Conservation (phyloP, 2,113 vertebrate species). For the Hystrix brachyura region DNA sequence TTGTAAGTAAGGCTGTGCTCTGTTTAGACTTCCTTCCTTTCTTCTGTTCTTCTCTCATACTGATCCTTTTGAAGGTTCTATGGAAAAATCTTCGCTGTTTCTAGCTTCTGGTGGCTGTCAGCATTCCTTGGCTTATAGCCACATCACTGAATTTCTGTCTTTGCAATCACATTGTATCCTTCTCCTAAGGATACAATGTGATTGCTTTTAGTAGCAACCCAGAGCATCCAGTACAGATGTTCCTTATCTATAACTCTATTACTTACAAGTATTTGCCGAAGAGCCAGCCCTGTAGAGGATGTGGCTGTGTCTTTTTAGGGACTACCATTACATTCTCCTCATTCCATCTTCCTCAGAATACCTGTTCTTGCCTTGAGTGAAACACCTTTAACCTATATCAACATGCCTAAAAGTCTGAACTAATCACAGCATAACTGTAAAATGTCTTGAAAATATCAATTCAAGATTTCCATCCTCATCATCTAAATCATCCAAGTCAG, state of each 20-base stretch:
- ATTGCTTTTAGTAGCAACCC: not conserved
- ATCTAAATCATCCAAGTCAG: not conserved
- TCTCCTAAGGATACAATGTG: not conserved
- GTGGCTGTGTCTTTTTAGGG: not conserved
- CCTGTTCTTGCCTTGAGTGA: not conserved
- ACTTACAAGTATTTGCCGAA: not conserved
- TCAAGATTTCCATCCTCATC: not conserved
- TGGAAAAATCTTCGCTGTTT: not conserved
- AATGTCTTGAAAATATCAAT: not conserved
- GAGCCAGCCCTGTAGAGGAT: not conserved
- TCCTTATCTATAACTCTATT: not conserved
- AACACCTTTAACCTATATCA: not conserved
- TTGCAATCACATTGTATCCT: not conserved
- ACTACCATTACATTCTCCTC: not conserved
- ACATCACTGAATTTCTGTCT: not conserved
- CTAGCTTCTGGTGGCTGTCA: not conserved
- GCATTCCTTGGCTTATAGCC: not conserved
- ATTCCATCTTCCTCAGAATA: not conserved
- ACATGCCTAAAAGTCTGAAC: not conserved
- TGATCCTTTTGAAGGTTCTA: not conserved
- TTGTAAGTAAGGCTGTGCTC: not conserved
- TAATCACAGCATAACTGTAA: not conserved
- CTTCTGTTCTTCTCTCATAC: not conserved
- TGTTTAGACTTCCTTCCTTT: not conserved
- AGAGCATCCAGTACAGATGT: not conserved